Evolutionary conservation across 2,888 invertebrate species (phyloP).

Genomic region (Theretra japonica): DNA sequence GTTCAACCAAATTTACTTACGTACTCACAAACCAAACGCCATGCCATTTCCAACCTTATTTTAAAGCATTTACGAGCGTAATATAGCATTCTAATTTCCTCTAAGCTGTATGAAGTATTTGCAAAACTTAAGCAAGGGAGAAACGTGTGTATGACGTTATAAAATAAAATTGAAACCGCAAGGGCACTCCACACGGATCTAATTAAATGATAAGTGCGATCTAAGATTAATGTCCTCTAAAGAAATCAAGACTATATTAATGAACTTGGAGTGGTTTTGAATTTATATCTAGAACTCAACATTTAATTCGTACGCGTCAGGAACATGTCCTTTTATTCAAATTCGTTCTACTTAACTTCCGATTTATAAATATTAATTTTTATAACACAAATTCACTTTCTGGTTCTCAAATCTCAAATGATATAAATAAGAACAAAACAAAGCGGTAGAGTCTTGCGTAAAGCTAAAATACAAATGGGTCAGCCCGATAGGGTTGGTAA

Average conservation of each 20-base stretch:
- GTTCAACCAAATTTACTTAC: conserved; percentile 52
- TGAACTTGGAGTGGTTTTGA: conserved; percentile 42
- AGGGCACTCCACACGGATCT: conserved; percentile 79
- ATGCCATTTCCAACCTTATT: conserved; percentile 52
- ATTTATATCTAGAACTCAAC: conserved; percentile 46
- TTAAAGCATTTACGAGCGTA: conserved; percentile 14
- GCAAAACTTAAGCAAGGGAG: conserved; percentile 67
- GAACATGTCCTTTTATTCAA: conserved; percentile 45
- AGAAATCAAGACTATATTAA: conserved; percentile 60
- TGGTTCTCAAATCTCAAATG: too few species aligned
- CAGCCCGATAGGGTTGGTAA: too few species aligned
- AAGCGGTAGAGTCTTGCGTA: too few species aligned
- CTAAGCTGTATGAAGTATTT: conserved; percentile 47
- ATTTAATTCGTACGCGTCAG: conserved; percentile 1
- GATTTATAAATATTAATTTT: neutral
- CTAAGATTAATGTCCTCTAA: conserved; percentile 78
- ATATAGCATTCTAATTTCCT: conserved; percentile 30
- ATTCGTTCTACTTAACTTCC: conserved; percentile 35
- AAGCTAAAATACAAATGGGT: too few species aligned
- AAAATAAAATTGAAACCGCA: conserved; percentile 83
- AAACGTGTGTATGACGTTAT: conserved; percentile 84
- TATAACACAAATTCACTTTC: neutral
- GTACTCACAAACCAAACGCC: conserved; percentile 37
- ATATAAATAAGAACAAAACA: too few species aligned
- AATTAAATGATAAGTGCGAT: conserved; percentile 84